phyloP scores from a whole-genome alignment of 2,888 invertebrate genomes.

The Mycalesis mineus region DNA sequence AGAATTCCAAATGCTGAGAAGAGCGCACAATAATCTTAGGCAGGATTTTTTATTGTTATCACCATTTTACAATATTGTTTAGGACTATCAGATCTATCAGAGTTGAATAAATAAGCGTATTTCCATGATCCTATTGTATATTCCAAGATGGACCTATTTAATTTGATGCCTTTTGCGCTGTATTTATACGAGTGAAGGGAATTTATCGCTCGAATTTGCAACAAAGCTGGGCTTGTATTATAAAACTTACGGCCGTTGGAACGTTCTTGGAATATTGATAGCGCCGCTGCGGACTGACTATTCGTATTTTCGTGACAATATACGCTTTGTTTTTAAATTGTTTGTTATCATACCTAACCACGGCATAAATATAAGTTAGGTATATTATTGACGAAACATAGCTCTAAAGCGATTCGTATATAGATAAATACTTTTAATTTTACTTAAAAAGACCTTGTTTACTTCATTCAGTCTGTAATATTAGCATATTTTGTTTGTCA shows the following conservation, averaged over 20 bases:
- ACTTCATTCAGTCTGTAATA: too few species aligned
- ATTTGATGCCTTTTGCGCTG: neutral
- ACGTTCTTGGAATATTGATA: slow-evolving; percentile 19
- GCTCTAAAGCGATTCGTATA: too few species aligned
- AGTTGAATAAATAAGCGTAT: neutral
- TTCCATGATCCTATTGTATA: neutral
- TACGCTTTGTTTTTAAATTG: neutral
- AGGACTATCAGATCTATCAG: neutral
- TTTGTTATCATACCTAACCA: neutral
- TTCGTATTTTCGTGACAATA: slow-evolving; percentile 1
- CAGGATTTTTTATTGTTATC: too few species aligned
- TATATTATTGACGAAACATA: too few species aligned
- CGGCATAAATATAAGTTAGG: too few species aligned
- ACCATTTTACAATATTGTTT: too few species aligned
- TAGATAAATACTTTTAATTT: too few species aligned
- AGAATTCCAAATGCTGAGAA: too few species aligned
- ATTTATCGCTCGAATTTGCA: slow-evolving; percentile 12
- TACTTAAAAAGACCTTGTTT: too few species aligned
- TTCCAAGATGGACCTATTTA: neutral
- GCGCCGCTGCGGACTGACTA: slow-evolving; percentile 1
- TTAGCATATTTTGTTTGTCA: too few species aligned
- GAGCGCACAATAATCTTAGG: too few species aligned
- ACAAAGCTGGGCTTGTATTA: slow-evolving; percentile 7
- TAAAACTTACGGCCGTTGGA: slow-evolving; percentile 11
- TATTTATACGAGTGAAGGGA: neutral